Evolutionary conservation across 2,113 vertebrate genomes (phyloP).

Genomic region (Sylvietta virens): DNA sequence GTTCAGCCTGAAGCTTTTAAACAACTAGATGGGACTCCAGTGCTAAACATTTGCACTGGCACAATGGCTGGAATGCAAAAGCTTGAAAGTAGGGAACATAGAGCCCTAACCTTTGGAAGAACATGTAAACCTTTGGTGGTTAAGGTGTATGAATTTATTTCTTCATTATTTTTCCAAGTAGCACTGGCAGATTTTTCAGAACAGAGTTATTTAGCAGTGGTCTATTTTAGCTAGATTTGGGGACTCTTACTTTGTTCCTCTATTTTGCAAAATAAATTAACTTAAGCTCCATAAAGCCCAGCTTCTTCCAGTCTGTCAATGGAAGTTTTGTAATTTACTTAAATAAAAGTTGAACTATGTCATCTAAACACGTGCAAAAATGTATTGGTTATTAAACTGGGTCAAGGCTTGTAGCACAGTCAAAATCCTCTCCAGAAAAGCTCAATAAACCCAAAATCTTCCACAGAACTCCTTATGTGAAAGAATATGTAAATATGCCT

Average conservation of each 20-base stretch:
- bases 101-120: not conserved
- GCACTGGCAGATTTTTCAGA: not conserved
- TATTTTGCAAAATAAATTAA: not conserved
- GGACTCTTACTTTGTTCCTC: not conserved
- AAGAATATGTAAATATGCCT: not conserved
- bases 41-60: slow-evolving; percentile 31
- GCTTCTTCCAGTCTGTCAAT: not conserved
- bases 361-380: not conserved
- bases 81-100: not conserved
- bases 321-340: not conserved
- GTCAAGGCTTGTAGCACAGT: not conserved
- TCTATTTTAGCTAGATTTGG: not conserved
- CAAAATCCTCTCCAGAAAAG: not conserved
- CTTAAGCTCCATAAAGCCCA: not conserved
- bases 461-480: not conserved
- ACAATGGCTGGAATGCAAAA: not conserved
- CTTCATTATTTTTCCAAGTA: not conserved
- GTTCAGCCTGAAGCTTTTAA: not conserved
- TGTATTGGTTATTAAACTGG: not conserved
- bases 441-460: not conserved
- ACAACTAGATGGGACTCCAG: not conserved
- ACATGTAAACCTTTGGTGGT: not conserved
- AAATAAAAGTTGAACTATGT: not conserved
- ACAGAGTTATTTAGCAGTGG: not conserved
- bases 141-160: not conserved